Percentiles rank a stretch among this genome's conserved stretches.
These are phyloP conservation scores for Drosophila recens DNA, from an alignment of 2,888 invertebrate genomes.

Conservation along the genomic window DNA sequence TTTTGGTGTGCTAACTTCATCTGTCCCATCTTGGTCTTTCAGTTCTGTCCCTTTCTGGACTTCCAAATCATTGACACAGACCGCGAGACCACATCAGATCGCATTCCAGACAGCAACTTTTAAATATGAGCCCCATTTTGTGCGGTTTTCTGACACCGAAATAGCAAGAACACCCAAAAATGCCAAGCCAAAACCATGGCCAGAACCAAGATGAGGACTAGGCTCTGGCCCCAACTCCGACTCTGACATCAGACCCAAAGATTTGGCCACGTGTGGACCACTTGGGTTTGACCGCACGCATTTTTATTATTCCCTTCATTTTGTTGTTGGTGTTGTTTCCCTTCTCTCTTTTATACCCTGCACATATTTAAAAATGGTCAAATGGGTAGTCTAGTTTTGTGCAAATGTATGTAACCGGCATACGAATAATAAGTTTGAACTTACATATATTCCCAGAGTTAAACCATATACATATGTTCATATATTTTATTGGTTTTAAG, in stretches of 20 bases:
- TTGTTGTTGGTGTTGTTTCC: slow-evolving; percentile 15
- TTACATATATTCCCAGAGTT: no score
- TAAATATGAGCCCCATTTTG: slow-evolving; percentile 67
- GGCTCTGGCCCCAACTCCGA: neutral
- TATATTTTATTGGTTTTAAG: no score
- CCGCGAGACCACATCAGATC: slow-evolving; percentile 5
- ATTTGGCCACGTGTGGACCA: slow-evolving; percentile 23
- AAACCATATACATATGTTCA: no score
- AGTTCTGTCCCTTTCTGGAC: neutral
- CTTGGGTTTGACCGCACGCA: slow-evolving; percentile 43
- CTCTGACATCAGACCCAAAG: slow-evolving; percentile 7
- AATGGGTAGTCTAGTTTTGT: neutral
- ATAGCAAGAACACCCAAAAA: slow-evolving; percentile 17
- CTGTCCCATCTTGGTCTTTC: neutral
- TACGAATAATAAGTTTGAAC: no score
- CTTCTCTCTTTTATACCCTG: neutral
- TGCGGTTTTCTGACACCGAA: slow-evolving; percentile 45
- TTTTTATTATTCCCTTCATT: slow-evolving; percentile 41
- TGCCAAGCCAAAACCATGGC: neutral
- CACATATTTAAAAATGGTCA: neutral
- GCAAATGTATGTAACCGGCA: neutral
- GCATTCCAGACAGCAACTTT: slow-evolving; percentile 44
- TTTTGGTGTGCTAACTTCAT: slow-evolving; percentile 29
- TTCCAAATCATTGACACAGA: slow-evolving; percentile 23
- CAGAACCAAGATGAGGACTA: neutral